These are phyloP conservation scores for Nothocercus julius DNA, from an alignment of 2,113 vertebrate genomes.

Conservation along the genomic window DNA sequence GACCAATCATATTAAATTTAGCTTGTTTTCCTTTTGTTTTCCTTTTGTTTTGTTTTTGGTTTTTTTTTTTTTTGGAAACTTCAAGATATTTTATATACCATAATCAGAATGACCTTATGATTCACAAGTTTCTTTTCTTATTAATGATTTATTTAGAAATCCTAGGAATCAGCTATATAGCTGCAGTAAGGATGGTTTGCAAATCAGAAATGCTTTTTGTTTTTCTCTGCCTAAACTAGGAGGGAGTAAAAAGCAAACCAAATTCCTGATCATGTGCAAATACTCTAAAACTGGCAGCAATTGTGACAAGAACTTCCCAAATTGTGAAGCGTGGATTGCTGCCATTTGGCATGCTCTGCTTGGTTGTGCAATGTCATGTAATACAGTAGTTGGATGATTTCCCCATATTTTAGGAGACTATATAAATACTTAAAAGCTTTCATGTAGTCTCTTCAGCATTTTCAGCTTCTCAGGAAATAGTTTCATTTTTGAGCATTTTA, in stretches of 20 bases:
- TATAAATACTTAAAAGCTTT: conserved; percentile 7
- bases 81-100: not conserved
- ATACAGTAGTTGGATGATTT: conserved; percentile 43
- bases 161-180: not conserved
- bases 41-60: no score
- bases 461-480: conserved; percentile 26
- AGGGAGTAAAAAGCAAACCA: not conserved
- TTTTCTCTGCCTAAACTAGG: not conserved
- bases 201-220: not conserved
- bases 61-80: not conserved
- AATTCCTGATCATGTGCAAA: not conserved
- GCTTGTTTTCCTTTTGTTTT: not conserved
- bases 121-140: not conserved
- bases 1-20: not conserved
- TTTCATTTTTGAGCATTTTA: not conserved
- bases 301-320: not conserved
- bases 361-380: not conserved
- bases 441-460: not conserved
- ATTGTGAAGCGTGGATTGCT: not conserved
- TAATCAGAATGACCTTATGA: not conserved
- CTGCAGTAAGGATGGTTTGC: not conserved
- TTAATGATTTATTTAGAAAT: not conserved
- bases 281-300: conserved; percentile 37
- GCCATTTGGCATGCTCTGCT: not conserved
- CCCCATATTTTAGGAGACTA: conserved; percentile 6